A percentile compares a stretch with the other conserved stretches of the same genome.
These are phyloP conservation scores for Dynastes maya DNA, from an alignment of 2,888 invertebrate genomes.

Conservation along the genomic window DNA sequence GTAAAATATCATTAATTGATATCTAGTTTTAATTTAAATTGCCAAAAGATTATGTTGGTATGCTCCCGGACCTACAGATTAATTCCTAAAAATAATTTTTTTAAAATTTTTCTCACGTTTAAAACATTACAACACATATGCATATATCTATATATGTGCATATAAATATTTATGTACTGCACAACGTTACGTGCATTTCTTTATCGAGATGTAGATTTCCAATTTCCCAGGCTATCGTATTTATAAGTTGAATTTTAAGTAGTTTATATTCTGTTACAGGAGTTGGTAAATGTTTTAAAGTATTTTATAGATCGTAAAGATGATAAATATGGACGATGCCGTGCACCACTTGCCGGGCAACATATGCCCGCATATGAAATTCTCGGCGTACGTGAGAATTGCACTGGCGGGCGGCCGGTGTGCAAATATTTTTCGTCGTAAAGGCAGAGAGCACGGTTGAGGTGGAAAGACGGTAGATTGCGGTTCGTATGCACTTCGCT, in stretches of 20 bases:
- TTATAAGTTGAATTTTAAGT: conserved; percentile 10
- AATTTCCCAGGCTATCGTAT: not conserved
- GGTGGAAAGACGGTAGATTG: not conserved
- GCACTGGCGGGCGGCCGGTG: not conserved
- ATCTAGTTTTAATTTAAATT: no score
- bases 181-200: not conserved
- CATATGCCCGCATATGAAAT: conserved; percentile 7
- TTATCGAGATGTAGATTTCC: not conserved
- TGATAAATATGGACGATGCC: conserved; percentile 6
- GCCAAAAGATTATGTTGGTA: no score
- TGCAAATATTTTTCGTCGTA: not conserved
- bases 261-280: conserved; percentile 22
- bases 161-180: no score
- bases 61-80: no score
- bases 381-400: conserved; percentile 9
- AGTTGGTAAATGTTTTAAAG: conserved; percentile 32
- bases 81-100: no score
- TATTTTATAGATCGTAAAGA: conserved; percentile 34
- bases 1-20: no score
- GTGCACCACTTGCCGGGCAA: not conserved
- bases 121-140: no score
- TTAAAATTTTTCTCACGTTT: no score
- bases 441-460: not conserved
- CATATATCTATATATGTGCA: no score
- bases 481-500: not conserved